A percentile compares a stretch with the other conserved stretches of the same genome.
Evolutionary conservation across 2,797 vertebrate genomes (phyloP).

Genomic region (Anguilla pacifica): DNA sequence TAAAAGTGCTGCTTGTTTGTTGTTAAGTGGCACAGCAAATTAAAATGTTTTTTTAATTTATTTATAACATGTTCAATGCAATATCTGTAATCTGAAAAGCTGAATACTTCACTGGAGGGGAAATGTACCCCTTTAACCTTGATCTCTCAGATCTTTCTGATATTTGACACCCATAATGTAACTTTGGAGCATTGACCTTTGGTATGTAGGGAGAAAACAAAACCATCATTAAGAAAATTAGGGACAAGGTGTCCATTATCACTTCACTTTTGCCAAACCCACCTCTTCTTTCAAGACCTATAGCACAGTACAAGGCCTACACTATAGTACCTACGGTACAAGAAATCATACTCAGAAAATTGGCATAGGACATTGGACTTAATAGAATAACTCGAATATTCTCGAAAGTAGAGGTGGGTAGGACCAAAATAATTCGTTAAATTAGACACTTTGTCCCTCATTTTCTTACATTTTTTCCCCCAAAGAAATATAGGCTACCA

Average conservation of each 20-base stretch:
- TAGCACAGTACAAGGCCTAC: neutral
- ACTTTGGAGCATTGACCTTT: neutral
- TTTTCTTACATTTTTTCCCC: no score
- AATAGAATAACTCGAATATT: no score
- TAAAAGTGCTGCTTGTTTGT: neutral
- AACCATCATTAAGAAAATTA: no score
- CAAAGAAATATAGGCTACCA: no score
- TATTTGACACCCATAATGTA: neutral
- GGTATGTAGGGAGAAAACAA: neutral
- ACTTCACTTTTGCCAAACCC: neutral
- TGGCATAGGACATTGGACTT: neutral
- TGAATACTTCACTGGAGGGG: neutral
- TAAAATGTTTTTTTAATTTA: neutral
- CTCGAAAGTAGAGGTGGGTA: no score
- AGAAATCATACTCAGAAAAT: neutral
- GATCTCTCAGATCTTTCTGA: neutral
- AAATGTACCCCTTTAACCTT: neutral
- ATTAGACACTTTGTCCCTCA: neutral
- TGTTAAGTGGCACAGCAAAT: neutral
- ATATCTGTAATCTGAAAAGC: neutral
- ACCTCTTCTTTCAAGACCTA: neutral
- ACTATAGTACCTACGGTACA: neutral
- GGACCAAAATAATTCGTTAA: no score
- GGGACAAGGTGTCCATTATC: neutral
- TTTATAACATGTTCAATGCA: neutral